Evolutionary conservation across 2,888 invertebrate species (phyloP).

Genomic region (Slavum lentiscoides): DNA sequence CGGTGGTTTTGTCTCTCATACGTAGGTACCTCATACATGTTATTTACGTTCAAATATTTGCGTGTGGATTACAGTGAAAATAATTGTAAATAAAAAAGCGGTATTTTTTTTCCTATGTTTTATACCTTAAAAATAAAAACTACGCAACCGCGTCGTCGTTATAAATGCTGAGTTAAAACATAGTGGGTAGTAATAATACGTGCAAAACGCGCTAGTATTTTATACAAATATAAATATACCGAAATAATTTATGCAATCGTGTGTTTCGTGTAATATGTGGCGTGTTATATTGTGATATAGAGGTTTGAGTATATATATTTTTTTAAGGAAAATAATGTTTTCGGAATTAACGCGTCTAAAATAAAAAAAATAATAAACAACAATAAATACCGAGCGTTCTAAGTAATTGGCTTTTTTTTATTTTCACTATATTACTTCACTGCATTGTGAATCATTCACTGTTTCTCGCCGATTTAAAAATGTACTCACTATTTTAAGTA

Average conservation of each 20-base stretch:
- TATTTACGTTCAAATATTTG: constrained; percentile 14
- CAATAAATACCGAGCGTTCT: too few relatives aligned
- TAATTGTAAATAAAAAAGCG: constrained; percentile 4
- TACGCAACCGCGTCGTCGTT: neutral
- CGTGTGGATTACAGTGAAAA: neutral
- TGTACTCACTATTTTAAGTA: too few relatives aligned
- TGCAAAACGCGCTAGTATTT: neutral
- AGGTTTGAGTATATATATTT: neutral
- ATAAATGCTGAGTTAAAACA: constrained; percentile 11
- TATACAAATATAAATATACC: neutral
- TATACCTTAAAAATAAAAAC: constrained; percentile 9
- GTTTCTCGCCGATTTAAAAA: too few relatives aligned
- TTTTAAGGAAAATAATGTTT: neutral
- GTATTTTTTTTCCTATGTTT: neutral
- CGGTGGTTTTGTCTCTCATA: too few relatives aligned
- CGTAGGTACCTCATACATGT: too few relatives aligned
- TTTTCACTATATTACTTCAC: too few relatives aligned
- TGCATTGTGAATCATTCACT: too few relatives aligned
- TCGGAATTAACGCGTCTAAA: neutral
- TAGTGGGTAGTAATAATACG: constrained; percentile 2
- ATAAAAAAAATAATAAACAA: too few relatives aligned
- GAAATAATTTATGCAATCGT: constrained; percentile 27
- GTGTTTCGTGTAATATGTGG: neutral
- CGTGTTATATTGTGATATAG: neutral
- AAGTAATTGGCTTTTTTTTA: too few relatives aligned